Conservation (phyloP, 2,797 vertebrate genomes). For the Tachyglossus aculeatus region DNA sequence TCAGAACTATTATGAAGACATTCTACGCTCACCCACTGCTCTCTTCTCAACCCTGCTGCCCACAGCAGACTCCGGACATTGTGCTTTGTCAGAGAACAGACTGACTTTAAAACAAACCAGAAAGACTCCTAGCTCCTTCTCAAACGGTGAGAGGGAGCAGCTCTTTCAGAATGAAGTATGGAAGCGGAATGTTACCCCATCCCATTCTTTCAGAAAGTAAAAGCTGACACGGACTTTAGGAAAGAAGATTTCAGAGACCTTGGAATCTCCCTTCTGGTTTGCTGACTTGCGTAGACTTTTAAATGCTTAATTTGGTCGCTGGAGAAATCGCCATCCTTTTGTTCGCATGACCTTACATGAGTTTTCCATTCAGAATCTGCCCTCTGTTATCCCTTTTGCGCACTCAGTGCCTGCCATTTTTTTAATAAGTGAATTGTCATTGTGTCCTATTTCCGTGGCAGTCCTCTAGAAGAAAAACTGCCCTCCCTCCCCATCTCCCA, state of each 20-base stretch:
- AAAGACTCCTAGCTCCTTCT: conserved; percentile 45
- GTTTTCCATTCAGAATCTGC: neutral
- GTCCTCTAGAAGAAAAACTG: conserved; percentile 12
- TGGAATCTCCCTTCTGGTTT: conserved; percentile 18
- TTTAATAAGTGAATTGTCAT: conserved; percentile 1
- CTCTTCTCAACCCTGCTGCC: conserved; percentile 50
- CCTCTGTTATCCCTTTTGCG: conserved; percentile 14
- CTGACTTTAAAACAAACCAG: conserved; percentile 61
- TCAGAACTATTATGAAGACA: conserved; percentile 77
- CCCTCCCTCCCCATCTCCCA: conserved; percentile 13
- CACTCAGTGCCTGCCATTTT: conserved; percentile 32
- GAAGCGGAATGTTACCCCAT: conserved; percentile 57
- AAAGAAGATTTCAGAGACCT: conserved; percentile 53
- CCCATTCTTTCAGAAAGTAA: conserved; percentile 40
- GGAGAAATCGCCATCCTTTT: conserved; percentile 36
- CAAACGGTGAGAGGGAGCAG: conserved; percentile 62
- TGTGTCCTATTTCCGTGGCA: neutral
- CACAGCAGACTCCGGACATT: conserved; percentile 44
- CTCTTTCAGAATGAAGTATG: conserved; percentile 63
- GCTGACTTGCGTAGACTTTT: conserved; percentile 2
- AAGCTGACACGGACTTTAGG: conserved; percentile 66
- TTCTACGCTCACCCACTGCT: conserved; percentile 35
- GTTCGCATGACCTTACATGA: conserved; percentile 8
- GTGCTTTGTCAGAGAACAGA: conserved; percentile 56
- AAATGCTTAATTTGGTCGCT: conserved; percentile 38